Evolutionary conservation across 2,888 invertebrate species (phyloP).

Genomic region (Antheraea yamamai): DNA sequence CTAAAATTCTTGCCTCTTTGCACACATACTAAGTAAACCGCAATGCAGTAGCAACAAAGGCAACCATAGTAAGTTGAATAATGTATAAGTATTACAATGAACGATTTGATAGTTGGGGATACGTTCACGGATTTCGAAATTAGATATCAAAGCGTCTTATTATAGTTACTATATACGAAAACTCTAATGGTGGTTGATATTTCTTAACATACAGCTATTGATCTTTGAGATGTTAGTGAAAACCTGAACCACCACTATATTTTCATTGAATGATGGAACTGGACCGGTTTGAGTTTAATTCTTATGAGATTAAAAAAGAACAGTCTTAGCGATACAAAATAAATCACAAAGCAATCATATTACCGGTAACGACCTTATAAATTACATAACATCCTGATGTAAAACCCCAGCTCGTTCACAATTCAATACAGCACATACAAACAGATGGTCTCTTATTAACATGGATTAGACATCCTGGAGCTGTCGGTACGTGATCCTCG

Average conservation of each 20-base stretch:
- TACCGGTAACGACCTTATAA: not conserved
- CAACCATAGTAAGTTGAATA: not conserved
- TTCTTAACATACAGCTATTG: not conserved
- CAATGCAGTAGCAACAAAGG: not conserved
- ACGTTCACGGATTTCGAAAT: too few relatives aligned
- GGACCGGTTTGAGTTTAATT: not conserved
- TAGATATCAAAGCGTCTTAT: too few relatives aligned
- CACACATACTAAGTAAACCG: not conserved
- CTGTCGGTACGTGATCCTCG: conserved; percentile 7
- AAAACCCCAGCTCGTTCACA: not conserved
- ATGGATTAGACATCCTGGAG: conserved; percentile 7
- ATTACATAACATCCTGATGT: not conserved
- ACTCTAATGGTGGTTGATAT: too few relatives aligned
- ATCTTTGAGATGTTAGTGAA: not conserved
- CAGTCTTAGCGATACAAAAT: not conserved
- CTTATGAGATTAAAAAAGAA: not conserved
- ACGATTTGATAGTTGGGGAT: not conserved
- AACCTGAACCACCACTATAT: not conserved
- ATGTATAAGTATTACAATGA: not conserved
- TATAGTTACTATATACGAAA: too few relatives aligned
- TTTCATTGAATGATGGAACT: not conserved
- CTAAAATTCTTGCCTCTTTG: not conserved
- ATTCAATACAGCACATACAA: conserved; percentile 1
- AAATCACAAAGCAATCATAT: not conserved
- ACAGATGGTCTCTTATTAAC: conserved; percentile 12